Percentiles rank a stretch among this genome's conserved stretches.
These are phyloP conservation scores for Brachyopa scutellaris DNA, from an alignment of 2,888 invertebrate species.

Conservation along the genomic window DNA sequence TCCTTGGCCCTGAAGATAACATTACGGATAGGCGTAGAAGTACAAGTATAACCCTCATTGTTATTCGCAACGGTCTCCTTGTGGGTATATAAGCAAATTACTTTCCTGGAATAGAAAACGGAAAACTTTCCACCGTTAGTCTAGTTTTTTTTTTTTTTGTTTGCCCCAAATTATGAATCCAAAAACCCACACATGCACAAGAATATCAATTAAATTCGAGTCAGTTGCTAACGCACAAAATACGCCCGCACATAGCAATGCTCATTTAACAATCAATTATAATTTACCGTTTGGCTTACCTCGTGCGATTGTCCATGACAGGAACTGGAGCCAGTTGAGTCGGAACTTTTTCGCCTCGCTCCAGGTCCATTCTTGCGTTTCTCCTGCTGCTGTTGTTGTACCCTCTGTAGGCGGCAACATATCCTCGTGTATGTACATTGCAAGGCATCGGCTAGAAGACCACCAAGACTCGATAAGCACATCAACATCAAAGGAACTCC, in stretches of 20 bases:
- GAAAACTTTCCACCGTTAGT: slow-evolving; percentile 28
- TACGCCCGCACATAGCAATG: background rate
- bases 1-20: slow-evolving; percentile 24
- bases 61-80: slow-evolving; percentile 23
- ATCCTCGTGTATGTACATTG: slow-evolving; percentile 84
- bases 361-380: slow-evolving; percentile 4
- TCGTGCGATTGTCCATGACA: slow-evolving; percentile 73
- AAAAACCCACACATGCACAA: background rate
- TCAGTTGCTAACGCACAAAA: background rate
- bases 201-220: slow-evolving; percentile 38
- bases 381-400: slow-evolving; percentile 41
- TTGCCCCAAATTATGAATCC: slow-evolving; percentile 26
- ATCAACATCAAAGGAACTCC: slow-evolving; percentile 94
- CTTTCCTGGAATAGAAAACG: slow-evolving; percentile 23
- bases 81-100: slow-evolving; percentile 35
- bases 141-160: slow-evolving; percentile 25
- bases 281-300: slow-evolving; percentile 72
- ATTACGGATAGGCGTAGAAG: slow-evolving; percentile 33
- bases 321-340: slow-evolving; percentile 59
- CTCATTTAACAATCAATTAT: slow-evolving; percentile 58
- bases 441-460: slow-evolving; percentile 89
- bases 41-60: slow-evolving; percentile 8
- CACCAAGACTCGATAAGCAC: slow-evolving; percentile 92
- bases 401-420: slow-evolving; percentile 77
- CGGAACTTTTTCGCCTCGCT: slow-evolving; percentile 47